phyloP scores from a whole-genome alignment of 2,888 invertebrate genomes.

The Lepidocyrtinus sp. region DNA sequence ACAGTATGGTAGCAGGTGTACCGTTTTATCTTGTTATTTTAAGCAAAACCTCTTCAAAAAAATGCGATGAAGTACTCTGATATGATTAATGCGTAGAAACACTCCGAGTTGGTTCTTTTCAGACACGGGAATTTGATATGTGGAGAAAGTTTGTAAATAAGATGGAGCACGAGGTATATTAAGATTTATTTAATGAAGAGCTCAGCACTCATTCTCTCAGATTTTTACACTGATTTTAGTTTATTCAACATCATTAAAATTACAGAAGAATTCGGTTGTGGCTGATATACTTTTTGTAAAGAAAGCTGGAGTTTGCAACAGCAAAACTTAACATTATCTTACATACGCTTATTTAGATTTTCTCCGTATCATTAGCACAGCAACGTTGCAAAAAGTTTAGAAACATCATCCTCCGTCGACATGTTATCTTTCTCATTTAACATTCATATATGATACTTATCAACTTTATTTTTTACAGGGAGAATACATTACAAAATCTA shows the following conservation, averaged over 20 bases:
- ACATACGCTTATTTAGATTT: no score
- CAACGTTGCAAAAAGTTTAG: no score
- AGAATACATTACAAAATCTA: no score
- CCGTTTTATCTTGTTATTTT: no score
- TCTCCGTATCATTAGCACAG: no score
- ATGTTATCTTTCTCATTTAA: neutral
- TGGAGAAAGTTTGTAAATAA: neutral
- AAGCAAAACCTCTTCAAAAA: constrained; percentile 1
- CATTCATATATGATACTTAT: neutral
- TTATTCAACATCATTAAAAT: neutral
- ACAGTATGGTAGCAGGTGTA: constrained; percentile 2
- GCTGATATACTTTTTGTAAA: neutral
- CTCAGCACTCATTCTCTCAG: no score
- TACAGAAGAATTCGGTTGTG: neutral
- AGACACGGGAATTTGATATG: neutral
- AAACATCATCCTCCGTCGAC: no score
- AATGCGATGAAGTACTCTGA: constrained; percentile 1
- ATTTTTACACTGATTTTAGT: neutral
- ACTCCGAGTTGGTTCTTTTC: no score
- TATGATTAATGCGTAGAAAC: constrained; percentile 13
- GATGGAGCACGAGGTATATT: neutral
- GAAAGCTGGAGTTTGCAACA: no score
- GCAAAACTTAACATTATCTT: no score
- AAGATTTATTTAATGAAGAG: neutral
- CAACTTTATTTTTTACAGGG: neutral